Base-by-base conservation (phyloP, 2,113 vertebrate genomes). In the Gasterosteus aculeatus region DNA sequence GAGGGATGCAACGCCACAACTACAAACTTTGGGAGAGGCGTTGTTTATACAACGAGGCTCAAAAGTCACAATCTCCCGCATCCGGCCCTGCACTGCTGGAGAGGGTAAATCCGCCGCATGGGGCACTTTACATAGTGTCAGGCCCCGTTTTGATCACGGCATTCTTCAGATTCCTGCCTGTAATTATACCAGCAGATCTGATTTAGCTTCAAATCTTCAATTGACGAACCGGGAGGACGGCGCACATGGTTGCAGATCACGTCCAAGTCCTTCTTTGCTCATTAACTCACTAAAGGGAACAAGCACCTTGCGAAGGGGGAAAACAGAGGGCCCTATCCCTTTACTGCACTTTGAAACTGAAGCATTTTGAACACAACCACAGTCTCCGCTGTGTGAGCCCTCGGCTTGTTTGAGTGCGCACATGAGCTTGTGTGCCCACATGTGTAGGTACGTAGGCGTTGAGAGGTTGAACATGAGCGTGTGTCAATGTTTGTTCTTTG, bases 111-210 rank as follows among this genome's bases (percentile, higher is more conserved):
- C 80, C 71, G 74, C 79, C 82, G 60, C 77, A 85, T 76, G 84
- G 65, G 82, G 71, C 79, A 75, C 79, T 85, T 68, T 77, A 85
- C 70, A 65, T 88, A 72, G 69, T 84, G 84, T 91, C 78, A 83
- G 77, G 56, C 88, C 71, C 67, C 77, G 69, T 85, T 85, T 76
- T 83, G 80, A 87, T 87, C 90, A 80, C 81, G 84, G 82, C 91
- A 91, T 93, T 92, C 87, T 63, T 90, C 72, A 86, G 81, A 92
- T 92, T 92, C 89, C 87, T 83, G 58, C 51, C 72, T 83, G 75
- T 88, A 85, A 91, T 88, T 89, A 89, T 66, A 66, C 80, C 72
- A 68, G 64, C 84, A 84, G 77, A 53, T 81, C 70, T 80, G 81
- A 90, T 85, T 89, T 72, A 87, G 71, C 79, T 78, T 68, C 69